Evolutionary conservation across 2,797 vertebrate species (phyloP), one percentile per base, ranked within the genome.

Genomic region (Momotus momota): DNA sequence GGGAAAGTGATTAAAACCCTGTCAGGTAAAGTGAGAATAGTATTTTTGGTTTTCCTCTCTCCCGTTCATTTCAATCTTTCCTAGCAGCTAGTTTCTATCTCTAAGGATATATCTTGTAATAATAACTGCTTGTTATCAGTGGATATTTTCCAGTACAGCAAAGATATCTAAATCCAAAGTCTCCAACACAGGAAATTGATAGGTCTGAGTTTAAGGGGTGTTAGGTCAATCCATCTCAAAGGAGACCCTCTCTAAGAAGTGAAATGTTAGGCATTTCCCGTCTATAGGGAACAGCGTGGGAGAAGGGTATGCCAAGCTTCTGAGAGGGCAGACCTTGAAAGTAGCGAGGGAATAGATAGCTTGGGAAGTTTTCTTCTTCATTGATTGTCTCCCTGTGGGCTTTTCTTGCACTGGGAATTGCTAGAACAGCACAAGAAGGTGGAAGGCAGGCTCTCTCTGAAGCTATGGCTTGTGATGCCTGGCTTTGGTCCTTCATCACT

Each of bases 51-150:
- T 90, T 88, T 81, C n/a, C 57, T 8, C 33, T 85, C 45, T 91
- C 60, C 49, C 69, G 48, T 89, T 90, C 23, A 29, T 93, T 96
- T 85, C 86, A 92, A 0, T 85, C 49, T 65, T 93, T 81, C 58
- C 49, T 81, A 79, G 55, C 31, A 91, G 74, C 15, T 33, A 87
- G 26, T 87, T 90, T 84, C 88, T 83, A 57, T 88, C 81, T 88
- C 61, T 75, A 77, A 90, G 73, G 58, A 69, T 96, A 17, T 33
- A 84, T 60, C 33, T n/a, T 69, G 51, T 81, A 92, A 85, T 91
- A 88, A 94, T 94, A 97, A 95, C 88, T 89, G 54, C 64, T 86
- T 79, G 83, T 81, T 94, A 96, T 96, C 88, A 79, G 77, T 70
- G 64, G 83, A 38, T 79, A 74, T 92, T 95, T 97, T 91, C 79